Base-by-base conservation (phyloP, 1,140 invertebrate genomes). In the Nomia melanderi region DNA sequence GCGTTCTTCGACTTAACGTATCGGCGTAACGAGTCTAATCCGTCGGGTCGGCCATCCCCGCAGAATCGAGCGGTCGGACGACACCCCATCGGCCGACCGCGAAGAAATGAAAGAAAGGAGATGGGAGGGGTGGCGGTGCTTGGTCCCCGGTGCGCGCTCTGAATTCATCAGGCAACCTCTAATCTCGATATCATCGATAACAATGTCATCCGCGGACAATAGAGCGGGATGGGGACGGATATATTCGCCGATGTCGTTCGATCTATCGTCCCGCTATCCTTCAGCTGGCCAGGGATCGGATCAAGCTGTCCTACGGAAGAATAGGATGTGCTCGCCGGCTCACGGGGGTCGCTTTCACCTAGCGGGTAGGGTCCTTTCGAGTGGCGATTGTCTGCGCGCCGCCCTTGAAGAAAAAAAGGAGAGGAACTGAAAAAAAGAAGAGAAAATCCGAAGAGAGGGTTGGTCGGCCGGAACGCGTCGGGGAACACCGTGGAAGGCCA, bases 171-270 rank as follows among this genome's bases (percentile, higher is more conserved):
- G 77, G 66, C 83, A 81, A 86, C 88, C 82, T 86, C 83, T 88
- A 88, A 89, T 90, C 87, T 89, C 79, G 64, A 77, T 82, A 77
- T 87, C 86, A 89, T 89, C 84, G 86, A 88, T 88, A 89, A 85
- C 82, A 87, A 87, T 86, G 85, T 87, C 85, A 86, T 82, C 76
- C 64, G 67, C 77, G 84, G 86, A 86, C 83, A 88, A 87, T 86
- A n/a, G 77, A 75, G 23, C 12, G 47, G 23, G 33, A 33, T 29
- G 3, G 2, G 27, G 31, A 47, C 27, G 57, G 56, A 44, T 54
- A 31, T 54, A 36, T 56, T 31, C 29, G 63, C 39, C 17, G n/a
- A 33, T 14, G 14, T 29, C 53, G 27, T 11, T 12, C 27, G 39
- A 39, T 12, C 27, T 56, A 56, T 54, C 71, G 12, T 56, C 44